Evolutionary conservation across 92 coral and sea anemone species (phyloP), one percentile per base, ranked within the genome.

Genomic region (Umimayanthus chanpuru): DNA sequence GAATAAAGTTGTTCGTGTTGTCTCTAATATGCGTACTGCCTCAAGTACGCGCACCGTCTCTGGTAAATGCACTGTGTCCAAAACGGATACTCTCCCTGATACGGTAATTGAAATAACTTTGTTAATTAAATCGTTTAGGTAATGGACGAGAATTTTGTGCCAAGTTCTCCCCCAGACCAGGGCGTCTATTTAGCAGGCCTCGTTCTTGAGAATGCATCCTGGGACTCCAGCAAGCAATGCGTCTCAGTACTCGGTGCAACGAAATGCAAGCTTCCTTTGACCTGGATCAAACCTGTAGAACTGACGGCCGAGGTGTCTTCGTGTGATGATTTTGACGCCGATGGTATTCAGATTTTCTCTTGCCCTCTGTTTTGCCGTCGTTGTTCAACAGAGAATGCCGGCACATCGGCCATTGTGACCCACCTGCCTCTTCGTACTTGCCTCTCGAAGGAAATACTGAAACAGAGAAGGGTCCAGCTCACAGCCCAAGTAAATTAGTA

Each of bases 131-230:
- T 55, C 39, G 39, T 14, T 4, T 85, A 95, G 98, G 91, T 95
- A 4, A 68, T 95, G 92, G 85, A 88, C 44, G 76, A 79, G 67
- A 64, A 56, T 0, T 82, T 88, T 64, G 81, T 39, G 15, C 94
- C 98, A 55, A 88, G 86, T n/a, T 89, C 94, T 74, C 86, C 98
- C 40, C 93, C 98, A 9, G 83, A 86, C 56, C 89, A 91, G 53
- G 98, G 98, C 23, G 90, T 97, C 73, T 96, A 88, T 81, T 85
- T 97, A 79, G 88, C 94, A 23, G 96, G 91, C 9, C 79, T 97
- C 49, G 81, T 90, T 25, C 92, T 97, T 71, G 80, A n/a, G 39
- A 93, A 94, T 67, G 99, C 99, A 53, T 90, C 93, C 21, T 97
- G 99, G 99, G 95, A 97, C 41, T 49, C 85, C 25, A 91, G 53